These are phyloP conservation scores for Rapana venosa DNA, from an alignment of 2,888 invertebrate genomes.

Conservation along the genomic window DNA sequence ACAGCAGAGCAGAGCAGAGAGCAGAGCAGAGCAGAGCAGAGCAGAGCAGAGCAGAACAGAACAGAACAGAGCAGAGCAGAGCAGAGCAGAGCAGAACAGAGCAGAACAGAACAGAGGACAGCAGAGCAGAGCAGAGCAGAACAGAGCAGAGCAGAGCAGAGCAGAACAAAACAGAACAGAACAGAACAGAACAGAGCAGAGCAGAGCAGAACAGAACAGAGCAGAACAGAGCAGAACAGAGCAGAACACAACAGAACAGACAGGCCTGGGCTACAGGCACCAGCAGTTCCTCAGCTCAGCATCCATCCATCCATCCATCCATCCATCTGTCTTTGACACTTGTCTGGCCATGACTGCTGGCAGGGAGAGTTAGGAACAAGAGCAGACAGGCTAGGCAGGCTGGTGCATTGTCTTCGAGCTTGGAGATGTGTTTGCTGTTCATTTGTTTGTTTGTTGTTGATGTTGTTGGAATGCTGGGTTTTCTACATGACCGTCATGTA, in stretches of 20 bases:
- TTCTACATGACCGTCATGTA: too few species aligned
- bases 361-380: too few species aligned
- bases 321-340: too few species aligned
- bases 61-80: neutral
- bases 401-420: too few species aligned
- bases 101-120: neutral
- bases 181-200: neutral
- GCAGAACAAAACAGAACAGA: neutral
- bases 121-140: neutral
- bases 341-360: too few species aligned
- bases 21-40: neutral
- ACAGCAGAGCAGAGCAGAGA: neutral
- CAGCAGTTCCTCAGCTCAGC: too few species aligned
- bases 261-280: neutral
- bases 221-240: neutral
- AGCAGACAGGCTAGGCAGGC: too few species aligned
- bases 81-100: conserved; percentile 8
- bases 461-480: too few species aligned
- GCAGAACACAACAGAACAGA: neutral
- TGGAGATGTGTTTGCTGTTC: too few species aligned
- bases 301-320: too few species aligned
- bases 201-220: neutral
- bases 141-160: neutral
- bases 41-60: conserved; percentile 1
- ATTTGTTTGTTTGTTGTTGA: too few species aligned